phyloP scores from a whole-genome alignment of 2,888 invertebrate genomes.

The Trachelus stipa region DNA sequence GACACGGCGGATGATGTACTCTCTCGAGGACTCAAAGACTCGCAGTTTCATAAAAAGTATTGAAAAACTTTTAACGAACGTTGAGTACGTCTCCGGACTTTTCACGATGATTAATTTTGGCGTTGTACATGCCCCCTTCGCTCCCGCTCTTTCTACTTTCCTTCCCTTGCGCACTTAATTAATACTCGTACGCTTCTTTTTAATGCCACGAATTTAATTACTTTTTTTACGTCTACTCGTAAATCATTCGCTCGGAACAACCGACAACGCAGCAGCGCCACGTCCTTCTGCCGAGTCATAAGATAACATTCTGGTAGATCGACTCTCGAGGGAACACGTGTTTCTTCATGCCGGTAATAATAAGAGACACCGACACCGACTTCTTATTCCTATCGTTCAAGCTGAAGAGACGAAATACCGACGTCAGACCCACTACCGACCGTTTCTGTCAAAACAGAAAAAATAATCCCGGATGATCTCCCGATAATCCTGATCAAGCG shows the following conservation, averaged over 20 bases:
- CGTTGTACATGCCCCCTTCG: constrained; percentile 22
- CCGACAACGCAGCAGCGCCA: constrained; percentile 28
- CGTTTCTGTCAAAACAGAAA: constrained; percentile 48
- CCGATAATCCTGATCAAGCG: constrained; percentile 35
- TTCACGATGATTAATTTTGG: constrained; percentile 52
- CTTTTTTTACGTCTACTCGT: constrained; percentile 62
- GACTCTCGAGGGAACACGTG: constrained; percentile 3
- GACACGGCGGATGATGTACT: not conserved
- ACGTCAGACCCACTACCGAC: constrained; percentile 16
- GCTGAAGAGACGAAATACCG: not conserved
- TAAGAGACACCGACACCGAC: not conserved
- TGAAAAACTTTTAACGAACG: not conserved
- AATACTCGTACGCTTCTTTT: constrained; percentile 48
- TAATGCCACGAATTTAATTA: constrained; percentile 59
- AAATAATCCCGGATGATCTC: constrained; percentile 55
- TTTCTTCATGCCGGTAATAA: not conserved
- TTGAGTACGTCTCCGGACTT: constrained; percentile 25
- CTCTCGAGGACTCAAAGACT: not conserved
- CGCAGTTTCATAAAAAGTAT: not conserved
- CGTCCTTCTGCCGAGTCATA: constrained; percentile 56
- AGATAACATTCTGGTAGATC: constrained; percentile 42
- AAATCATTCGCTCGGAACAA: constrained; percentile 51
- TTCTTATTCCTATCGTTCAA: not conserved
- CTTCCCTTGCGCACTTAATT: constrained; percentile 48
- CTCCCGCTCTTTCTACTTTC: not conserved